phyloP scores from a whole-genome alignment of 2,888 invertebrate genomes.

The Dorcus hopei region DNA sequence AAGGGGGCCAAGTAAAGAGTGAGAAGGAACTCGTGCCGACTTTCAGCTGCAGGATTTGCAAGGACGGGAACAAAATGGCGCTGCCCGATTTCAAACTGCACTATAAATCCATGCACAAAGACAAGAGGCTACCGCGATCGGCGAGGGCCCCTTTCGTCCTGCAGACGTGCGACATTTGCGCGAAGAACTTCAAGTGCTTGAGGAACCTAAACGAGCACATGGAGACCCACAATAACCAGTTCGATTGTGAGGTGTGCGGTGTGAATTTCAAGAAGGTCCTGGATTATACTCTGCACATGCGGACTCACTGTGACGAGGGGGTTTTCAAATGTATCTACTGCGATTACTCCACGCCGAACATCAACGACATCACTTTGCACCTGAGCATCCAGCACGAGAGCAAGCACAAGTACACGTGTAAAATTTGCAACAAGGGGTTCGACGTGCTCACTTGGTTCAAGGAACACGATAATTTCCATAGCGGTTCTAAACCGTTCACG shows the following conservation, averaged over 20 bases:
- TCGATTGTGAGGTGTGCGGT: slow-evolving; percentile 44
- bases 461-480: slow-evolving; percentile 59
- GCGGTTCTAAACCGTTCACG: slow-evolving; percentile 56
- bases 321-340: slow-evolving; percentile 44
- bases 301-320: slow-evolving; percentile 41
- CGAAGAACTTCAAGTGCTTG: slow-evolving; percentile 39
- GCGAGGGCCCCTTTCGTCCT: slow-evolving; percentile 30
- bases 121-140: slow-evolving; percentile 32
- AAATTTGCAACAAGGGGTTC: slow-evolving; percentile 56
- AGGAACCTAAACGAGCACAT: slow-evolving; percentile 43
- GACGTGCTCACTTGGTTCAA: slow-evolving; percentile 55
- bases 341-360: slow-evolving; percentile 40
- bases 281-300: slow-evolving; percentile 43
- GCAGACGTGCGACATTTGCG: slow-evolving; percentile 43
- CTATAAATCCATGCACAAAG: slow-evolving; percentile 30
- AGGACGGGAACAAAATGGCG: slow-evolving; percentile 1
- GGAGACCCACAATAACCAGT: slow-evolving; percentile 45
- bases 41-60: slow-evolving; percentile 14
- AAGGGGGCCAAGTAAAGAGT: neutral
- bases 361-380: slow-evolving; percentile 42
- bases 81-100: slow-evolving; percentile 12
- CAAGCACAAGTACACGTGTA: slow-evolving; percentile 53
- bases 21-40: slow-evolving; percentile 1
- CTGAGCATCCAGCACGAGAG: slow-evolving; percentile 32
- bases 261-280: slow-evolving; percentile 43